Evolutionary conservation across 2,113 vertebrate species (phyloP).

Genomic region (Forbesichthys agassizii): DNA sequence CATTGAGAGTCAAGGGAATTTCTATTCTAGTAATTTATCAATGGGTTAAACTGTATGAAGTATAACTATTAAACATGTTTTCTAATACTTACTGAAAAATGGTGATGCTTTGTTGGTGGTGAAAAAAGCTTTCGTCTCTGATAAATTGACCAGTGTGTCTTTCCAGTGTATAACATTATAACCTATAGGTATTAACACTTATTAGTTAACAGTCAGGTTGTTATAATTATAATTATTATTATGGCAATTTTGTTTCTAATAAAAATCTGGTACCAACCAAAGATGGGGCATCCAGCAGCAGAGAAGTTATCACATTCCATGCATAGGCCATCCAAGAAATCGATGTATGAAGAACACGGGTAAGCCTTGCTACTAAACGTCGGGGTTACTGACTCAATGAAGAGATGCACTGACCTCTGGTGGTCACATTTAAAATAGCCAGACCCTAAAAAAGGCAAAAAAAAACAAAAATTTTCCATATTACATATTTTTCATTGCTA

Average conservation of each 20-base stretch:
- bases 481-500: too few relatives aligned
- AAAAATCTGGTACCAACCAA: conserved; percentile 78
- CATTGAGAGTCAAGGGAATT: too few relatives aligned
- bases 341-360: conserved; percentile 83
- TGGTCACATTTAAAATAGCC: conserved; percentile 90
- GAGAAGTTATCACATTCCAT: conserved; percentile 76
- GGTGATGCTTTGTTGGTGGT: conserved; percentile 61
- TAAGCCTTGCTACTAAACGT: conserved; percentile 74
- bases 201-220: neutral
- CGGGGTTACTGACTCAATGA: conserved; percentile 75
- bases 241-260: neutral
- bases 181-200: conserved; percentile 48
- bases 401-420: conserved; percentile 90
- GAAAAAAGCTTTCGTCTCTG: conserved; percentile 61
- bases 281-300: conserved; percentile 79
- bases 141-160: conserved; percentile 39
- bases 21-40: too few relatives aligned
- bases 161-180: conserved; percentile 65
- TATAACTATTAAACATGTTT: neutral
- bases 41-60: too few relatives aligned
- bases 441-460: conserved; percentile 65
- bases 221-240: neutral
- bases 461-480: neutral
- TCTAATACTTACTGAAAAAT: conserved; percentile 71
- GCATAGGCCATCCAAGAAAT: conserved; percentile 86